phyloP scores from a whole-genome alignment of 2,888 invertebrate genomes.

The Agonum fuliginosum region DNA sequence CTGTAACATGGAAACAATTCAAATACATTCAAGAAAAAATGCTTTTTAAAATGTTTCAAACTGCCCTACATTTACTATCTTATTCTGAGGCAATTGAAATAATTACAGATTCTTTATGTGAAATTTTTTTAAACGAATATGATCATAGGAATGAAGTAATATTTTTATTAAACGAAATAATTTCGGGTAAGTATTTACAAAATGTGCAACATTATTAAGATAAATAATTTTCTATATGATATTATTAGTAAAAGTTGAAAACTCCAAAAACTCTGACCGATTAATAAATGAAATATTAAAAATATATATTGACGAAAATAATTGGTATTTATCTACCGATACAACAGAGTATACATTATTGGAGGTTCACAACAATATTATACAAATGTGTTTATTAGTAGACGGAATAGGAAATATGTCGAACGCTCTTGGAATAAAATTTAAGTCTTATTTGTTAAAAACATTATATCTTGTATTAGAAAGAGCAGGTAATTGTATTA shows the following conservation, averaged over 20 bases:
- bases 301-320: slow-evolving; percentile 74
- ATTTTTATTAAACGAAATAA: slow-evolving; percentile 77
- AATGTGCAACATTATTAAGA: too few species aligned
- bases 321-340: slow-evolving; percentile 74
- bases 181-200: slow-evolving; percentile 71
- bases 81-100: slow-evolving; percentile 75
- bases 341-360: slow-evolving; percentile 58
- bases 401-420: slow-evolving; percentile 84
- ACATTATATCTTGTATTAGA: slow-evolving; percentile 82
- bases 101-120: slow-evolving; percentile 79
- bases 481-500: slow-evolving; percentile 77
- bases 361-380: slow-evolving; percentile 79
- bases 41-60: slow-evolving; percentile 74
- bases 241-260: slow-evolving; percentile 24
- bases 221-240: slow-evolving; percentile 26
- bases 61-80: slow-evolving; percentile 76
- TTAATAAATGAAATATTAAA: slow-evolving; percentile 65
- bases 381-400: slow-evolving; percentile 80
- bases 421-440: slow-evolving; percentile 73
- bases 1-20: slow-evolving; percentile 79
- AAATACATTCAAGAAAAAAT: slow-evolving; percentile 75
- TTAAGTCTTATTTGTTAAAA: slow-evolving; percentile 78
- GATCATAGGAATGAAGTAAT: slow-evolving; percentile 78
- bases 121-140: slow-evolving; percentile 74
- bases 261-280: slow-evolving; percentile 14